Conservation (phyloP, 2,113 vertebrate genomes). For the Myotis davidii region DNA sequence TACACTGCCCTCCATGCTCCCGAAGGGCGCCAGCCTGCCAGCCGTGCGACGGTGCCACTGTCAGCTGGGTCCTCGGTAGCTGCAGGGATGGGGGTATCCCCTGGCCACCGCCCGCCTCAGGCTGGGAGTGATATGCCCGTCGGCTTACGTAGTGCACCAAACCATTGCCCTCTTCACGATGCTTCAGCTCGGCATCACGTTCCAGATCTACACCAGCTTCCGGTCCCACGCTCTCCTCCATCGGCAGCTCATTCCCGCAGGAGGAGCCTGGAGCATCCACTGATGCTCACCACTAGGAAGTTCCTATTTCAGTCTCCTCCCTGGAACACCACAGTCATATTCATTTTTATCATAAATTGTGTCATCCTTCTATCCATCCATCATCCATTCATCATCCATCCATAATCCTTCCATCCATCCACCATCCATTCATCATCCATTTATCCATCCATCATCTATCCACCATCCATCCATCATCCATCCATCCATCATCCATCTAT, state of each 20-base stretch:
- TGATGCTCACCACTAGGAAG: background rate
- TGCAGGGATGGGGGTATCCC: background rate
- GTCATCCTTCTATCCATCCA: background rate
- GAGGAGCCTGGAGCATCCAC: background rate
- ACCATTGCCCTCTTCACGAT: background rate
- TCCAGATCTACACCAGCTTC: background rate
- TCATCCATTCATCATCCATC: background rate
- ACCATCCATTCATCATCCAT: background rate
- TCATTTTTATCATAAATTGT: background rate
- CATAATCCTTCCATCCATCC: background rate
- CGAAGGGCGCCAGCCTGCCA: background rate
- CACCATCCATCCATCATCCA: background rate
- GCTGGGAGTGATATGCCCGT: background rate
- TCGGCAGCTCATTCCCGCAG: background rate
- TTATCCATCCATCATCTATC: background rate
- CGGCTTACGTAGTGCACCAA: background rate
- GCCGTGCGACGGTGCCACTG: fast-evolving
- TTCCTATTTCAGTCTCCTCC: background rate
- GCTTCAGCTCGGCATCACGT: background rate
- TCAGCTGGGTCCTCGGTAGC: background rate
- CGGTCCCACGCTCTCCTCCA: background rate
- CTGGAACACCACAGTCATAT: background rate
- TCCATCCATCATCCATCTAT: background rate
- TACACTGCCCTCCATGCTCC: background rate
- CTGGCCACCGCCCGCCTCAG: background rate